Evolutionary conservation across 2,888 invertebrate genomes (phyloP), one percentile per base, ranked within the genome.

Genomic region (Boloria selene): DNA sequence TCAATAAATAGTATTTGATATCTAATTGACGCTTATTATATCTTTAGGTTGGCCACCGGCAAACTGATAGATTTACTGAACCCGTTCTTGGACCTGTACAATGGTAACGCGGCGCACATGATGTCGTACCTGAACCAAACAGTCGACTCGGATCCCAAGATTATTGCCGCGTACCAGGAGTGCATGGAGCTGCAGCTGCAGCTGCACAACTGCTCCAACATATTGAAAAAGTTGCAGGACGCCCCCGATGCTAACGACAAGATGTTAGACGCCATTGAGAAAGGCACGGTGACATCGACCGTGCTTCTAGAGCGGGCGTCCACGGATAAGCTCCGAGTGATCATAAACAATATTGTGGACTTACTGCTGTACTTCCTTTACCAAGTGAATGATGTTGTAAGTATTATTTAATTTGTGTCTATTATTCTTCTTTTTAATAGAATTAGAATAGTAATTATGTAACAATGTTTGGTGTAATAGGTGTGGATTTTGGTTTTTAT

Each of bases 101-200:
- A 96, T 69, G 95, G 96, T 0, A 96, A 97, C 80, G 94, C 96
- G 0, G 94, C 96, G 17, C 97, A 97, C 82, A 95, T 97, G 93
- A 95, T 96, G 79, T 95, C 97, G 26, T 97, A 96, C 81, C 94
- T 97, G 72, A 95, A 94, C 73, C 93, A 94, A 71, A 92, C 93
- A 68, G 94, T 93, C 58, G 94, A 95, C 26, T 86, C 91, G 0
- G 94, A 95, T 65, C 93, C 93, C 1, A 93, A 93, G 75, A 88
- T 91, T 16, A 75, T 86, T 2, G 71, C 84, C 0, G 88, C 90
- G 0, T 90, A 91, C 76, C 84, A 96, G 93, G 97, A 98, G 87
- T 97, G 98, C 79, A 94, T 97, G 75, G 95, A 96, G 74, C 94
- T 98, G 58, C 98, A 98, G 86, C 96, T 97, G 72, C 98, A 98